Percentiles rank a stretch among this genome's conserved stretches.
Evolutionary conservation across 2,888 invertebrate species (phyloP).

Genomic region (Drosophila algonquin): DNA sequence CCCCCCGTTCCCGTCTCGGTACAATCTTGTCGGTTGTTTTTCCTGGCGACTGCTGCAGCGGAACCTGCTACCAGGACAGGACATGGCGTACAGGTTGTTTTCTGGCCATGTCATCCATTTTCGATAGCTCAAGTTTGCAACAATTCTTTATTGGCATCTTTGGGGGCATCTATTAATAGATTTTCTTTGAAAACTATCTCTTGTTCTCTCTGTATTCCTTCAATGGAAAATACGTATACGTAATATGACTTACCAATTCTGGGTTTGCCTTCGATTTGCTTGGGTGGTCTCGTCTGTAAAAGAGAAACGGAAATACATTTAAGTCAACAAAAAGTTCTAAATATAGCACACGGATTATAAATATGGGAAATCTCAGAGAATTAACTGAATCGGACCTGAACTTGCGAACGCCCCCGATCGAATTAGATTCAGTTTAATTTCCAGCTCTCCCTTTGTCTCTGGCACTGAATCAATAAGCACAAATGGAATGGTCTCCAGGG

Average conservation of each 20-base stretch:
- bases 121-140: constrained; percentile 39
- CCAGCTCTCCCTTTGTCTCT: not conserved
- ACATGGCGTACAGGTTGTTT: constrained; percentile 33
- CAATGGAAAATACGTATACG: constrained; percentile 16
- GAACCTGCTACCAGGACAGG: constrained; percentile 7
- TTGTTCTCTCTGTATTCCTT: not conserved
- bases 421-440: constrained; percentile 58
- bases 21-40: constrained; percentile 30
- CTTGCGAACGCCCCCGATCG: constrained; percentile 48
- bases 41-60: constrained; percentile 43
- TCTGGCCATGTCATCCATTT: constrained; percentile 18
- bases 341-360: not conserved
- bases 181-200: constrained; percentile 1
- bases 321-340: not conserved
- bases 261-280: not conserved
- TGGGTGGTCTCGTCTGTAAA: constrained; percentile 3
- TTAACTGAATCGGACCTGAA: constrained; percentile 33
- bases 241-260: constrained; percentile 22
- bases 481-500: constrained; percentile 44
- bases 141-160: constrained; percentile 4
- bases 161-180: constrained; percentile 26
- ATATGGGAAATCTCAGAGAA: constrained; percentile 15
- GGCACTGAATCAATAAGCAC: constrained; percentile 58
- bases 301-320: not conserved
- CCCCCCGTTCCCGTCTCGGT: not conserved